A percentile compares a stretch with the other conserved stretches of the same genome.
These are phyloP conservation scores for Exocentrus adspersus DNA, from an alignment of 2,888 invertebrate genomes.

Conservation along the genomic window DNA sequence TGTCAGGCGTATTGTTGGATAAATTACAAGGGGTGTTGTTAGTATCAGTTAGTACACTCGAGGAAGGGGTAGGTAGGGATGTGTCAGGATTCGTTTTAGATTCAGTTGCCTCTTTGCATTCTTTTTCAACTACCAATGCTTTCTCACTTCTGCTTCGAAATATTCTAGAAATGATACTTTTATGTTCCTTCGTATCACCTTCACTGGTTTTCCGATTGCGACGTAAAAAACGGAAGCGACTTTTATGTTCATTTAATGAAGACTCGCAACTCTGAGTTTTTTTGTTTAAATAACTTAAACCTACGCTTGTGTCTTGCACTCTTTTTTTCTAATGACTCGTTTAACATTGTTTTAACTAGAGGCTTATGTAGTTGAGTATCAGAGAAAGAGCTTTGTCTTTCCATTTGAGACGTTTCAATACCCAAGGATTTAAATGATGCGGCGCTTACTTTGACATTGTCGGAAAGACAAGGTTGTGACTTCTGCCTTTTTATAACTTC, in stretches of 20 bases:
- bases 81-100: conserved; percentile 26
- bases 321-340: conserved; percentile 38
- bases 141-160: conserved; percentile 41
- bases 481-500: conserved; percentile 40
- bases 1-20: conserved; percentile 51
- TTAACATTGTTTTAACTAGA: conserved; percentile 36
- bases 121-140: conserved; percentile 28
- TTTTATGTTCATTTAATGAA: conserved; percentile 33
- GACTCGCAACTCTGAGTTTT: conserved; percentile 31
- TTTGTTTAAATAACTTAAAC: conserved; percentile 44
- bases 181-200: conserved; percentile 34
- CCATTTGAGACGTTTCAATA: conserved; percentile 24
- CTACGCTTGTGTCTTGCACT: conserved; percentile 32
- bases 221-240: conserved; percentile 36
- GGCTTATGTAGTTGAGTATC: conserved; percentile 49
- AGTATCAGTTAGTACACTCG: conserved; percentile 38
- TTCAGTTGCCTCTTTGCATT: conserved; percentile 30
- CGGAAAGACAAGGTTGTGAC: conserved; percentile 42
- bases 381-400: conserved; percentile 42
- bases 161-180: conserved; percentile 42
- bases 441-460: conserved; percentile 7
- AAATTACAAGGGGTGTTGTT: conserved; percentile 32
- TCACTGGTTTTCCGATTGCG: conserved; percentile 37
- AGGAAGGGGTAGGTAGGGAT: conserved; percentile 21
- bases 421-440: neutral